These are phyloP conservation scores for Scaptomyza tumidula DNA, from an alignment of 2,888 invertebrate species.

Conservation along the genomic window DNA sequence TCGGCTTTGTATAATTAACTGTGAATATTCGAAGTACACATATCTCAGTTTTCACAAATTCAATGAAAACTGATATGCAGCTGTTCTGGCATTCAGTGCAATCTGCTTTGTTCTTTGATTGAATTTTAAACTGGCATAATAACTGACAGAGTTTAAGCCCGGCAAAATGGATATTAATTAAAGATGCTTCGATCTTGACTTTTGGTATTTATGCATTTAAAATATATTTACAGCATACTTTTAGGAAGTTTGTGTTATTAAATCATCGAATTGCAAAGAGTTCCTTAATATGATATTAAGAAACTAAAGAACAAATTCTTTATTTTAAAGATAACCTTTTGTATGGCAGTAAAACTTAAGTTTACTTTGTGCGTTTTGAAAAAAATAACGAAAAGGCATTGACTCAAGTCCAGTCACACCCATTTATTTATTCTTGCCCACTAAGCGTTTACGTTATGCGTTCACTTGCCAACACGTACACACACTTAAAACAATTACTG, in stretches of 20 bases:
- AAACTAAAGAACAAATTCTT: too few species aligned
- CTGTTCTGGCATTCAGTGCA: constrained; percentile 6
- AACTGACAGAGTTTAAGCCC: not conserved
- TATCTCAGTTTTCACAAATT: constrained; percentile 6
- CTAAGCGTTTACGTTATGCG: constrained; percentile 11
- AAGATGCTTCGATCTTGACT: not conserved
- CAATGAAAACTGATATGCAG: constrained; percentile 13
- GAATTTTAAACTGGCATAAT: constrained; percentile 1
- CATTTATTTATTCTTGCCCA: constrained; percentile 31
- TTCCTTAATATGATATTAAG: too few species aligned
- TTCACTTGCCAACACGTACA: constrained; percentile 20
- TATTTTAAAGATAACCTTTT: too few species aligned
- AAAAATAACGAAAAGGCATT: constrained; percentile 23
- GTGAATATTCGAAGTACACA: constrained; percentile 29
- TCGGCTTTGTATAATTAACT: constrained; percentile 70
- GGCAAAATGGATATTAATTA: not conserved
- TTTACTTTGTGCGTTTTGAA: not conserved
- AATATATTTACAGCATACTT: not conserved
- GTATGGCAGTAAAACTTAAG: too few species aligned
- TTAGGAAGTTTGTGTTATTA: not conserved
- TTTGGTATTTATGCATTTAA: not conserved
- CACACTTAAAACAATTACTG: constrained; percentile 36
- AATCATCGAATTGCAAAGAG: not conserved
- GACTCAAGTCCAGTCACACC: constrained; percentile 38
- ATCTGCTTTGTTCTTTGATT: constrained; percentile 8